Conservation (phyloP, 1,140 invertebrate species). For the Sesamia nonagrioides region DNA sequence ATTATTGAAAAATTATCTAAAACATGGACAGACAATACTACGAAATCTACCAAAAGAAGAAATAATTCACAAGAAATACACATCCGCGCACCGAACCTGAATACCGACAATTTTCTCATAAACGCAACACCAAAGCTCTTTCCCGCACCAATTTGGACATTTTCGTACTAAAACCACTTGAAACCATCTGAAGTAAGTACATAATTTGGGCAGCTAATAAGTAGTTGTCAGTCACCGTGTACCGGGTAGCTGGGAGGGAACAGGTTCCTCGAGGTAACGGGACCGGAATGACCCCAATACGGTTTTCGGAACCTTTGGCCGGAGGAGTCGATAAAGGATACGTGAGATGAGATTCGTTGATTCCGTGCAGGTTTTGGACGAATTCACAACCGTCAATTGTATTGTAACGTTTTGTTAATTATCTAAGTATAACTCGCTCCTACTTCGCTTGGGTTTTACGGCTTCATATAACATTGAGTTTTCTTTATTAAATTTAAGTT, state of each 20-base stretch:
- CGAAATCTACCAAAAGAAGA: too few species aligned
- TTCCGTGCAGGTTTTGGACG: background rate
- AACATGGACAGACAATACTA: too few species aligned
- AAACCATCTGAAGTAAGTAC: background rate
- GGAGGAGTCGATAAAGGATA: slow-evolving; percentile 38
- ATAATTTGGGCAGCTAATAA: slow-evolving; percentile 41
- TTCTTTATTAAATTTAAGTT: too few species aligned
- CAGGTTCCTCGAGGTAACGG: slow-evolving; percentile 72
- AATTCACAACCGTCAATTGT: too few species aligned
- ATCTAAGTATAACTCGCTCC: too few species aligned
- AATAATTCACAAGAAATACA: background rate
- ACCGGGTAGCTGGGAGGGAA: slow-evolving; percentile 46
- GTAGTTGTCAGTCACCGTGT: slow-evolving; percentile 42
- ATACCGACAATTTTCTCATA: background rate
- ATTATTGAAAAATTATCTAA: too few species aligned
- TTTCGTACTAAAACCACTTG: slow-evolving; percentile 21
- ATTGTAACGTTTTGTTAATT: too few species aligned
- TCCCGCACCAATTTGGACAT: slow-evolving; percentile 27
- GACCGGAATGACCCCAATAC: slow-evolving; percentile 68
- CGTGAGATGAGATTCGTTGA: background rate
- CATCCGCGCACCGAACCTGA: background rate
- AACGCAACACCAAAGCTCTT: background rate
- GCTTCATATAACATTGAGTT: too few species aligned
- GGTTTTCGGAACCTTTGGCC: slow-evolving; percentile 64
- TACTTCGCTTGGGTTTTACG: too few species aligned